Percentiles rank a stretch among this genome's conserved stretches.
phyloP scores from a whole-genome alignment of 2,888 invertebrate genomes.

The Leucoma salicis region DNA sequence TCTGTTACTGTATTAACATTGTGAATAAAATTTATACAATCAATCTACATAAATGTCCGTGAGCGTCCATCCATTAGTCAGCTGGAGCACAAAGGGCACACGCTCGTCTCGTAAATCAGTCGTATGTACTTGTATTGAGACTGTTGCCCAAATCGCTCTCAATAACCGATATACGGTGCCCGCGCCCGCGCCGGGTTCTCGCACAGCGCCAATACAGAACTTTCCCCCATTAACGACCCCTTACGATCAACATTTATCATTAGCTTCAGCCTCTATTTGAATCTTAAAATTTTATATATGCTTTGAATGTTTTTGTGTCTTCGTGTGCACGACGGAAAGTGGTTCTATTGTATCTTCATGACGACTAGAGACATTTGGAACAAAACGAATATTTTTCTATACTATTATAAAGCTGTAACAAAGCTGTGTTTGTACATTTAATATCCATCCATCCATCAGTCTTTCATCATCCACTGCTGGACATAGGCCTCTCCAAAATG shows the following conservation, averaged over 20 bases:
- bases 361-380: no score
- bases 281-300: conserved; percentile 11
- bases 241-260: conserved; percentile 65
- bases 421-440: no score
- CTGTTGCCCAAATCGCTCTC: conserved; percentile 77
- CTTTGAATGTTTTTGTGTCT: neutral
- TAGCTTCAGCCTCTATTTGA: conserved; percentile 22
- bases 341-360: no score
- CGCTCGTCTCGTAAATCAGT: conserved; percentile 81
- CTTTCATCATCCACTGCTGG: no score
- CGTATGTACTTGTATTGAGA: conserved; percentile 75
- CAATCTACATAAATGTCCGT: conserved; percentile 83
- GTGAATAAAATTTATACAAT: conserved; percentile 83
- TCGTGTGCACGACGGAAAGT: no score
- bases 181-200: conserved; percentile 34
- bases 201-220: conserved; percentile 42
- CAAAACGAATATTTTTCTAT: no score
- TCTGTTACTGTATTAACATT: conserved; percentile 82
- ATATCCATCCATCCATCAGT: no score
- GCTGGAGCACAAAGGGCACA: conserved; percentile 80
- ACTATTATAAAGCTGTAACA: no score
- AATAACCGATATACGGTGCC: conserved; percentile 58
- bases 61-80: conserved; percentile 82
- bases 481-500: no score
- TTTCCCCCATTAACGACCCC: conserved; percentile 75